Evolutionary conservation across 2,113 vertebrate species (phyloP), one percentile per base, ranked within the genome.

Genomic region (Turnix velox): DNA sequence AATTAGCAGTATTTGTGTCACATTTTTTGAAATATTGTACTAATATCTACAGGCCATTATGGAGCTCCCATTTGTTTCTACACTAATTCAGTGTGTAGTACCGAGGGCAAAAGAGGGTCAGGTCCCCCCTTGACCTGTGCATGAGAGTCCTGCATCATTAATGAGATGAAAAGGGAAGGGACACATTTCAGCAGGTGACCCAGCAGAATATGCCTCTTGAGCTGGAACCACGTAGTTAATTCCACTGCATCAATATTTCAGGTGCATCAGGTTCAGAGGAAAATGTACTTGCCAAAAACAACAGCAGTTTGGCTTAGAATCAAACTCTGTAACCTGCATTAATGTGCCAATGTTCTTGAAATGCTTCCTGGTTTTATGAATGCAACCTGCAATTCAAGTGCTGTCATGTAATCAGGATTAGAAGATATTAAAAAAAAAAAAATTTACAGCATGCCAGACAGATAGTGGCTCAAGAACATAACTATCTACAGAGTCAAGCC

Each of bases 261-360:
- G 18, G 87, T 84, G 73, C 58, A 62, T 63, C 51, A 80, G 55
- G 63, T 59, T 48, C 54, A 81, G 66, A 83, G 80, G 28, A 87
- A 96, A 93, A 93, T 10, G 58, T 16, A 37, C 10, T 71, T 67
- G 90, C 91, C 96, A 94, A 95, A 96, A 94, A 7, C 54, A 96
- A 89, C 81, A 96, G 78, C 16, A 73, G 23, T 49, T 82, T 93
- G 79, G 83, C 72, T 93, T 88, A 61, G 91, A 96, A 95, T 51
- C 57, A 93, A 87, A 74, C 39, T 45, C 66, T 58, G 42, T 72
- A 87, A 94, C 65, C 72, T 91, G 40, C 67, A 49, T 88, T 77
- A 84, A 84, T n/a, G 85, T 73, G 61, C 40, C 91, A 80, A 43
- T 24, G 48, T 71, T 88, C 91, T 94, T 93, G 80, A 93, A 94